phyloP scores from a whole-genome alignment of 2,797 vertebrate genomes.

The Zenarchopterus dispar region DNA sequence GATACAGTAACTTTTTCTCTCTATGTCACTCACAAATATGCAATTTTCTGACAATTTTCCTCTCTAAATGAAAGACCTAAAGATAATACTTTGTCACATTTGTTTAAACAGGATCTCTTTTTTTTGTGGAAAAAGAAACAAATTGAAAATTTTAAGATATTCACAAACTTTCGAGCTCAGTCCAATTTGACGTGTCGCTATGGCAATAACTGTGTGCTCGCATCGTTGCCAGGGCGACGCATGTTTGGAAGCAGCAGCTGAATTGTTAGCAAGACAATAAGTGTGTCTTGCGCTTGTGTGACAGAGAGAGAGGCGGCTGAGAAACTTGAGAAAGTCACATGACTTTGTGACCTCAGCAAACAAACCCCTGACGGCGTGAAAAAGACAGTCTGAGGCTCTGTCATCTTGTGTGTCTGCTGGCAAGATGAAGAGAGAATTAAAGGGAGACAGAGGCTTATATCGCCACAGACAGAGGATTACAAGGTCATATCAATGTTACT shows the following conservation, averaged over 20 bases:
- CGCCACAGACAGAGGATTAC: too few relatives aligned
- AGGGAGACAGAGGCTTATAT: background rate
- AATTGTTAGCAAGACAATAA: background rate
- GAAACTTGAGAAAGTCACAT: constrained; percentile 46
- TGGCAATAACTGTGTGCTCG: background rate
- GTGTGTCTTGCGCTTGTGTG: background rate
- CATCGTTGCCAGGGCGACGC: background rate
- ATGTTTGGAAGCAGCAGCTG: background rate
- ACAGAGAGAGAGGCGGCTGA: constrained; percentile 30
- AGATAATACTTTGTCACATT: too few relatives aligned
- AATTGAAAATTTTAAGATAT: too few relatives aligned
- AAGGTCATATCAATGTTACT: too few relatives aligned
- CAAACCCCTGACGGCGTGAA: constrained; percentile 25
- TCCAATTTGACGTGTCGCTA: too few relatives aligned
- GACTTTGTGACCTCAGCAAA: constrained; percentile 61
- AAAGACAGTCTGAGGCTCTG: constrained; percentile 7
- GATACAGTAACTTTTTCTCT: too few relatives aligned
- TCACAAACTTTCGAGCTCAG: background rate
- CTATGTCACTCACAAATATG: too few relatives aligned
- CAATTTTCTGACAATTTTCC: too few relatives aligned
- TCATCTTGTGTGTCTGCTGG: background rate
- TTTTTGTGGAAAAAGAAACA: too few relatives aligned
- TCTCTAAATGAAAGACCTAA: too few relatives aligned
- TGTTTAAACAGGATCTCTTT: too few relatives aligned
- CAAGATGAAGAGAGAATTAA: constrained; percentile 6